Percentiles rank a stretch among this genome's conserved stretches.
phyloP scores from a whole-genome alignment of 2,113 vertebrate genomes.

The Lagenorhynchus albirostris region DNA sequence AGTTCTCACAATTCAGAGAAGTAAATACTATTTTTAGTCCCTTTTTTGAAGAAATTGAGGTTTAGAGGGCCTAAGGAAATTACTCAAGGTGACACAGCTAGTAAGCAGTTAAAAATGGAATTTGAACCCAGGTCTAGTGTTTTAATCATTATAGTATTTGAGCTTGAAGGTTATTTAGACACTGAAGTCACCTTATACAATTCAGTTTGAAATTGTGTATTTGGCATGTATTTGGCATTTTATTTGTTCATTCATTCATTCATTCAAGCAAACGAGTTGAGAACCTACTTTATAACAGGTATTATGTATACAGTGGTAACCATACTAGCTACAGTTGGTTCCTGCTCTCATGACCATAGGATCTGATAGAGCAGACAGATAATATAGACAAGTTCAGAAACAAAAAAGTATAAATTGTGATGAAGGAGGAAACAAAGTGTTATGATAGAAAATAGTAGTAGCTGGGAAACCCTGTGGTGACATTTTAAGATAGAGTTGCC shows the following conservation, averaged over 20 bases:
- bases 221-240: not conserved
- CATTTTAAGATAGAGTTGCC: not conserved
- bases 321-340: not conserved
- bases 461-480: not conserved
- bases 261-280: not conserved
- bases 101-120: not conserved
- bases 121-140: not conserved
- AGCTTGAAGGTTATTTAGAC: not conserved
- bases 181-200: not conserved
- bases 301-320: not conserved
- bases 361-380: not conserved
- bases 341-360: not conserved
- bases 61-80: not conserved
- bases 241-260: not conserved
- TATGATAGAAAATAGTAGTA: not conserved
- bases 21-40: not conserved
- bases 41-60: not conserved
- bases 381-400: not conserved
- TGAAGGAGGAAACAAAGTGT: not conserved
- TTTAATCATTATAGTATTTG: not conserved
- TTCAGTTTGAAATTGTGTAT: not conserved
- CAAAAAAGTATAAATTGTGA: not conserved
- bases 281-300: not conserved
- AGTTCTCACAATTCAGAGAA: not conserved
- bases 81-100: not conserved